Percentiles rank a stretch among this genome's conserved stretches.
These are phyloP conservation scores for Liparis tanakae DNA, from an alignment of 2,797 vertebrate genomes.

Conservation along the genomic window DNA sequence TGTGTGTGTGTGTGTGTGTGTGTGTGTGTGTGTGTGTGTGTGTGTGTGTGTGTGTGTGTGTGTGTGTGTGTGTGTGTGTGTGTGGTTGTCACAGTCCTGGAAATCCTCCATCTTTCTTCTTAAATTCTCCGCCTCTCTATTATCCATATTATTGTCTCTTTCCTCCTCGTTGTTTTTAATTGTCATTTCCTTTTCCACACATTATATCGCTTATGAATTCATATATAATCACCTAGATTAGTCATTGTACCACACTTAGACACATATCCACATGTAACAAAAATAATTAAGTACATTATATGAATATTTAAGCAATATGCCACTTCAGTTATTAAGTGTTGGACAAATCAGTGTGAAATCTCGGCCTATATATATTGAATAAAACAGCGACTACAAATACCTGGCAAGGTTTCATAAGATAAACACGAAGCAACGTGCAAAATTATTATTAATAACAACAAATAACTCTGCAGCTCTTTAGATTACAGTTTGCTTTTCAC, in stretches of 20 bases:
- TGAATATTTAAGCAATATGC: neutral
- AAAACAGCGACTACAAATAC: too few species aligned
- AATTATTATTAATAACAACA: too few species aligned
- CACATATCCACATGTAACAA: neutral
- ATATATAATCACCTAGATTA: neutral
- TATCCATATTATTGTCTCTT: slow-evolving; percentile 17
- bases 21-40: too few species aligned
- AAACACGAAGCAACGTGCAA: too few species aligned
- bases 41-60: too few species aligned
- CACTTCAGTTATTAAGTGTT: too few species aligned
- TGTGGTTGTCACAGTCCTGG: slow-evolving; percentile 31
- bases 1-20: neutral
- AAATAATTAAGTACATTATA: neutral
- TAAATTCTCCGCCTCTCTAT: slow-evolving; percentile 18
- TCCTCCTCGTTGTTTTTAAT: neutral
- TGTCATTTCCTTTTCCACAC: slow-evolving; percentile 1
- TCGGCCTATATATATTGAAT: too few species aligned
- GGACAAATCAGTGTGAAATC: too few species aligned
- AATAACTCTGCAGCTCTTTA: too few species aligned
- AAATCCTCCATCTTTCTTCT: slow-evolving; percentile 44
- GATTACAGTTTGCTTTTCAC: too few species aligned
- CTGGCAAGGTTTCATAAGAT: too few species aligned
- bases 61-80: slow-evolving; percentile 12
- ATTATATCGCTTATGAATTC: neutral
- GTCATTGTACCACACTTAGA: slow-evolving; percentile 10